Conservation (phyloP, 1,140 invertebrate species). For the Acromyrmex charruanus region DNA sequence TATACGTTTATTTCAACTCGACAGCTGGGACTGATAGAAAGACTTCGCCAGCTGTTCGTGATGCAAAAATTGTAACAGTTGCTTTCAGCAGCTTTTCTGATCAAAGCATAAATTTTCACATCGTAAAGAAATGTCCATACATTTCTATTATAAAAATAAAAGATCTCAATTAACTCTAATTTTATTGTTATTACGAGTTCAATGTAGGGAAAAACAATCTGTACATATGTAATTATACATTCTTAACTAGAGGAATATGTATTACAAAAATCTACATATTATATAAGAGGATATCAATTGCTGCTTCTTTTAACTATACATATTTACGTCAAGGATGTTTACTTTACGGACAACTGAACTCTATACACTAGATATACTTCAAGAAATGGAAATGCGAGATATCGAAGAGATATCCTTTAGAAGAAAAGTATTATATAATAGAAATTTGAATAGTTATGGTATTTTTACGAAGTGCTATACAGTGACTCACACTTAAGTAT, state of each 20-base stretch:
- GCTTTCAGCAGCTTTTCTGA: conserved; percentile 25
- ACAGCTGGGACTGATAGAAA: conserved; percentile 50
- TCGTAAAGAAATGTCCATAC: not conserved
- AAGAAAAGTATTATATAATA: not conserved
- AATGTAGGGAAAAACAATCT: not conserved
- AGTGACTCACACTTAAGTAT: conserved; percentile 48
- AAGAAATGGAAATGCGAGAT: not conserved
- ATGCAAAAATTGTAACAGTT: conserved; percentile 36
- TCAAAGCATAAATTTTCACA: conserved; percentile 24
- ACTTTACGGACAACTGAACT: not conserved
- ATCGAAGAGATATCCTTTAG: not conserved
- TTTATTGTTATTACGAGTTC: not conserved
- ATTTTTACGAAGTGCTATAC: conserved; percentile 26
- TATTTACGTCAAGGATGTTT: not conserved
- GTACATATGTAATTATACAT: not conserved
- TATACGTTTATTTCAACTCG: conserved; percentile 45
- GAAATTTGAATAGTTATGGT: conserved; percentile 9
- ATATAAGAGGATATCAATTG: not conserved
- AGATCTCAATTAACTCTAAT: not conserved
- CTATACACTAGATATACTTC: not conserved
- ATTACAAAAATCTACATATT: not conserved
- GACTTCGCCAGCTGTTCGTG: conserved; percentile 41
- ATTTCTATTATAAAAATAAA: not conserved
- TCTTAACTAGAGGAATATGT: not conserved
- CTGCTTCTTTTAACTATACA: not conserved